Base-by-base conservation (phyloP, 2,888 invertebrate genomes). In the Heliconius aoede region DNA sequence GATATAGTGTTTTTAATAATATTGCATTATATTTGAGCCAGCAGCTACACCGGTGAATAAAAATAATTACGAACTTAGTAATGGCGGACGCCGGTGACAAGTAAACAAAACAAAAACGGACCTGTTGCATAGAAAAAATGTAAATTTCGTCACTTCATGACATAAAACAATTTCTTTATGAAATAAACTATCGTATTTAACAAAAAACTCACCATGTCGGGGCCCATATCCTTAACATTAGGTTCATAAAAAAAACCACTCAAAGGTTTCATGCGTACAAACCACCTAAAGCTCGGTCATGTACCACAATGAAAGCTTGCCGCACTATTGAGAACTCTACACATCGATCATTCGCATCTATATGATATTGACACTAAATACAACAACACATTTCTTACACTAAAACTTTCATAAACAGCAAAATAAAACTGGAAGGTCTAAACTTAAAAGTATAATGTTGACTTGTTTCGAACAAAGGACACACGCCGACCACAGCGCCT, bases 141-240 rank as follows among this genome's bases (percentile, higher is more conserved):
- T 79, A 80, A 87, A 85, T 88, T 86, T 87, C 80, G 64, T 80
- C 68, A 88, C 82, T 88, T 92, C 86, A 94, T 94, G 92, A 94
- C 91, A 89, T 91, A 93, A 92, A 93, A 90, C 86, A 82, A 82
- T 76, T 81, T 82, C 83, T 80, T 79, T 84, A 81, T 82, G 80
- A 74, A 80, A 77, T 84, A 83, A 82, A 87, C 85, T 88, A 86
- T 77, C 80, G 78, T 74, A 81, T 83, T 80, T 83, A 84, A 80
- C 77, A 73, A 84, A 84, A 88, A 87, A 93, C 94, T 95, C 94
- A 97, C 97, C 97, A 97, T 97, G 94, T 97, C 97, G 94, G 96
- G 96, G 95, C 96, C 97, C 96, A 96, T 96, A 95, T 96, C 96
- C 95, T 96, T 96, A 96, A 96, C 96, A 95, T 96, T 96, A 93